These are phyloP conservation scores for Mesocentrotus franciscanus DNA, from an alignment of 53 echinoderm and acorn worm species.

Conservation along the genomic window DNA sequence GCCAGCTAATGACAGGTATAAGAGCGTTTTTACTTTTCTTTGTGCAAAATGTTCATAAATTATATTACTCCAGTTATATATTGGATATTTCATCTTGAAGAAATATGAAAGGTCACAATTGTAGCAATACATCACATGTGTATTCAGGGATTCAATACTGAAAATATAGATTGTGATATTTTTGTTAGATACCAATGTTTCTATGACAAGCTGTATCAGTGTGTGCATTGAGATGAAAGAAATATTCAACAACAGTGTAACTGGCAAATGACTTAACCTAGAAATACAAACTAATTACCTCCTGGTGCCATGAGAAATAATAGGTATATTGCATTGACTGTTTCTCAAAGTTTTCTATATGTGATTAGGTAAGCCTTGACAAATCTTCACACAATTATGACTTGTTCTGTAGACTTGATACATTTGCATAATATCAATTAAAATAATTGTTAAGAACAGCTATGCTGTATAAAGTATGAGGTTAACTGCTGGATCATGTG, in stretches of 20 bases:
- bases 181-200: neutral
- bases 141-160: slow-evolving; percentile 58
- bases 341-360: neutral
- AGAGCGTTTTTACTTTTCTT: neutral
- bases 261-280: neutral
- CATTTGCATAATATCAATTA: neutral
- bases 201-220: slow-evolving; percentile 6
- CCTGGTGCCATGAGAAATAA: neutral
- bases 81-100: neutral
- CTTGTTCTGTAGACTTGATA: neutral
- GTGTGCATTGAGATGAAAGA: neutral
- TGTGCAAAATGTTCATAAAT: neutral
- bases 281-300: neutral
- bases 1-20: neutral
- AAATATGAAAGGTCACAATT: slow-evolving; percentile 52
- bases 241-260: neutral
- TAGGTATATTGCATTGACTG: neutral
- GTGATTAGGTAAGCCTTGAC: neutral
- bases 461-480: slow-evolving; percentile 39
- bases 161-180: slow-evolving; percentile 20
- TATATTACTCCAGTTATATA: neutral
- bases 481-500: slow-evolving; percentile 9
- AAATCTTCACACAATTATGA: neutral
- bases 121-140: slow-evolving; percentile 23
- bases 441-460: neutral